Evolutionary conservation across 1,140 invertebrate genomes (phyloP).

Genomic region (Drosophila pachea): DNA sequence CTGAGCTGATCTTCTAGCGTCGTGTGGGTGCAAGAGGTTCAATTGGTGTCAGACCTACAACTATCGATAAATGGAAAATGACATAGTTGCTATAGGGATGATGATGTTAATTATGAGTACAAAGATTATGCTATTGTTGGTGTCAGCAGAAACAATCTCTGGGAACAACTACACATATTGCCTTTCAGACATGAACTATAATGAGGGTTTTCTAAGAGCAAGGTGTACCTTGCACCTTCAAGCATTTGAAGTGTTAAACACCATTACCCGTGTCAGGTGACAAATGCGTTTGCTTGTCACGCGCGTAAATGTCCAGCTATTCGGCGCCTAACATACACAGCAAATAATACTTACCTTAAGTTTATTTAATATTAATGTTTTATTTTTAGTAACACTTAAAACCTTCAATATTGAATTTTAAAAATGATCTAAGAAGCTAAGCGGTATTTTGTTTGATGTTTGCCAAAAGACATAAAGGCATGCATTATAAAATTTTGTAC

Average conservation of each 20-base stretch:
- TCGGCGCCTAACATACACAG: conserved; percentile 31
- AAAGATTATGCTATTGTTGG: conserved; percentile 17
- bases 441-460: too few relatives aligned
- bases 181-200: conserved; percentile 58
- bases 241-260: conserved; percentile 1
- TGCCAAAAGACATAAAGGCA: too few relatives aligned
- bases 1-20: conserved; percentile 52
- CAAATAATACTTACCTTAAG: background rate
- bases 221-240: conserved; percentile 15
- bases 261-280: conserved; percentile 33
- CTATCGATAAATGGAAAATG: conserved; percentile 60
- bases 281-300: conserved; percentile 46
- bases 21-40: conserved; percentile 68
- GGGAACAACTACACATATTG: conserved; percentile 33
- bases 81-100: conserved; percentile 10
- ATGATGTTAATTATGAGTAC: conserved; percentile 16
- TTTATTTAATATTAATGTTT: background rate
- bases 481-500: background rate
- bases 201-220: conserved; percentile 54
- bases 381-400: too few relatives aligned
- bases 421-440: too few relatives aligned
- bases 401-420: too few relatives aligned
- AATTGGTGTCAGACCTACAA: conserved; percentile 51
- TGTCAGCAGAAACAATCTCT: conserved; percentile 34
- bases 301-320: conserved; percentile 43